Percentiles rank a stretch among this genome's conserved stretches.
These are phyloP conservation scores for Cinclus cinclus DNA, from an alignment of 2,113 vertebrate genomes.

Conservation along the genomic window DNA sequence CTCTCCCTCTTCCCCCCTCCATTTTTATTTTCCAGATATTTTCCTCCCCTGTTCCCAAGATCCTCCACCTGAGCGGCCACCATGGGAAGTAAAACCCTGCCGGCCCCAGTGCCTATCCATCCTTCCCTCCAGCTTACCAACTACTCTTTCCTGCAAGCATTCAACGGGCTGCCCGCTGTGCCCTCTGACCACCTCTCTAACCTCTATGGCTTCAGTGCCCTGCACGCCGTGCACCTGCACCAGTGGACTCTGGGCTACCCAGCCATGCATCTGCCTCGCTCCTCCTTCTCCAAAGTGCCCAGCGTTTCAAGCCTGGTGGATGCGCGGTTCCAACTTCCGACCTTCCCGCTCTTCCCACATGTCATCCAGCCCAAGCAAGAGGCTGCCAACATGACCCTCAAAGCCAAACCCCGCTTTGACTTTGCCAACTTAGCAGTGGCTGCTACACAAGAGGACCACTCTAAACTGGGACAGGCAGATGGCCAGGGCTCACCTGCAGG, in stretches of 20 bases:
- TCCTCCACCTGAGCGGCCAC: not conserved
- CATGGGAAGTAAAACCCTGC: conserved; percentile 97
- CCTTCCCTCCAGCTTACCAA: conserved; percentile 94
- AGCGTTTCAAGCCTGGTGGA: conserved; percentile 80
- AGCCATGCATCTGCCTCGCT: conserved; percentile 85
- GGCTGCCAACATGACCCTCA: conserved; percentile 70
- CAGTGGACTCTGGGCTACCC: conserved; percentile 98
- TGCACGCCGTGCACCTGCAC: conserved; percentile 94
- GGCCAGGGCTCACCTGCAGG: conserved; percentile 80
- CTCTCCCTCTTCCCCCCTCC: not conserved
- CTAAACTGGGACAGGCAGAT: conserved; percentile 83
- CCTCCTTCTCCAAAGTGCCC: conserved; percentile 90
- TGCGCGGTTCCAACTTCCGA: conserved; percentile 84
- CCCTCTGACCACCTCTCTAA: conserved; percentile 91
- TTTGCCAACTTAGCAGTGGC: conserved; percentile 96
- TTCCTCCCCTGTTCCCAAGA: conserved; percentile 14
- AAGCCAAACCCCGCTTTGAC: conserved; percentile 95
- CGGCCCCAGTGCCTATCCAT: conserved; percentile 93
- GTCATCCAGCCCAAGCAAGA: conserved; percentile 90
- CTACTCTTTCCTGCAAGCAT: conserved; percentile 94
- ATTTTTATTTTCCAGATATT: conserved; percentile 53
- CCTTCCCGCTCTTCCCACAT: conserved; percentile 90
- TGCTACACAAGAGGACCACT: conserved; percentile 93
- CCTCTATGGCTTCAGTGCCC: conserved; percentile 92
- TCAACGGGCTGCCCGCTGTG: conserved; percentile 86